Conservation (phyloP, 53 echinoderm and acorn worm genomes). For the Crossaster papposus region DNA sequence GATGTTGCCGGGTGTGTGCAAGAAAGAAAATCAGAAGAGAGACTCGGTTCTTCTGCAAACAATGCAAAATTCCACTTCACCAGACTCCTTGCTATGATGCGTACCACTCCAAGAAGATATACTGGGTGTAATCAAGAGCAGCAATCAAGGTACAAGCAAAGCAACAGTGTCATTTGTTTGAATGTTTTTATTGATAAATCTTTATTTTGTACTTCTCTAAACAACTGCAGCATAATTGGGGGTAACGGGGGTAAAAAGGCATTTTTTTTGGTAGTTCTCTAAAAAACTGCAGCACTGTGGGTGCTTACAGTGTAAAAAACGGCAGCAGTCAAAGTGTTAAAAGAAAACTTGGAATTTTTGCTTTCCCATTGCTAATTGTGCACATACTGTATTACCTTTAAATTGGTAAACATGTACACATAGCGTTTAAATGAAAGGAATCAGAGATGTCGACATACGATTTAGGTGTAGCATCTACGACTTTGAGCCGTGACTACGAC, state of each 20-base stretch:
- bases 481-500: no score
- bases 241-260: no score
- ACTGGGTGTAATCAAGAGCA: not conserved
- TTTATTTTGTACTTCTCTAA: not conserved
- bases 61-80: not conserved
- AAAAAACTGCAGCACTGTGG: not conserved
- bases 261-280: no score
- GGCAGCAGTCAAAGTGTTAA: conserved; percentile 4
- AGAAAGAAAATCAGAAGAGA: not conserved
- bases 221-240: not conserved
- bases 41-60: conserved; percentile 3
- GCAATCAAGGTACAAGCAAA: not conserved
- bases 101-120: not conserved
- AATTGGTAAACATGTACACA: no score
- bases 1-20: not conserved
- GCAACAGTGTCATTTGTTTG: not conserved
- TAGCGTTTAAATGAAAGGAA: no score
- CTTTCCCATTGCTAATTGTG: no score
- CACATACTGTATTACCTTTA: no score
- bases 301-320: not conserved
- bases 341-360: no score
- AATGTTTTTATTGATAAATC: not conserved
- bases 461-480: no score
- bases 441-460: no score
- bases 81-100: not conserved